Base-by-base conservation (phyloP, 1,140 invertebrate species). In the Hypsibius dujardini region DNA sequence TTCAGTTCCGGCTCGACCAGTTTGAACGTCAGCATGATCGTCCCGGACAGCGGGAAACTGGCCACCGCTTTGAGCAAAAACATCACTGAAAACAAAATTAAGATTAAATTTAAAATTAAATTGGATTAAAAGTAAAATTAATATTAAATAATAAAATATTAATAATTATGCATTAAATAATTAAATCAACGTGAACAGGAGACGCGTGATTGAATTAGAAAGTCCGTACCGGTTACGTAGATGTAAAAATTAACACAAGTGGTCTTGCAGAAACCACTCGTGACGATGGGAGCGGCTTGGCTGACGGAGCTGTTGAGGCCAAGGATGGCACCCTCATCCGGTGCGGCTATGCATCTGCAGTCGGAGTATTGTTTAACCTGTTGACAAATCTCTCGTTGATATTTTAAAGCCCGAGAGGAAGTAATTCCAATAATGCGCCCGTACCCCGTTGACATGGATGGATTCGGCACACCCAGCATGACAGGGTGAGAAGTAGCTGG, bases 1-100 rank as follows among this genome's bases (percentile, higher is more conserved):
- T 67, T 67, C 7, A 67, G 62, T 67, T 67, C 62, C 7, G 62
- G 62, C 62, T 67, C 62, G 7, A 67, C 62, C 3, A 67, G 62
- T 42, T 42, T 12, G 42, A 67, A 67, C 3, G 62, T 67, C 62
- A 67, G 62, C 62, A 67, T 67, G 42, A 67, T 67, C 7, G 62
- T 67, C 7, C 62, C 62, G 7, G 62, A 67, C 62, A 67, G 45
- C 3, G 62, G 62, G 42, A 67, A 67, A 67, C 7, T 42, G 3
- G 7, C 62, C 3, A 67, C 45, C 3, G 62, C 62, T 42, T 67
- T 67, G 12, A 67, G 42, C 42, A 67, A 3, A 42, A 67, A 67
- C 62, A 67, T 67, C 7, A 67, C 62, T 67, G 62, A 67, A 67
- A 67, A 14, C 12, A 67, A 3, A 67, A 67, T 3, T 14, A 67